These are phyloP conservation scores for Brenthis daphne DNA, from an alignment of 2,888 invertebrate species.

Conservation along the genomic window DNA sequence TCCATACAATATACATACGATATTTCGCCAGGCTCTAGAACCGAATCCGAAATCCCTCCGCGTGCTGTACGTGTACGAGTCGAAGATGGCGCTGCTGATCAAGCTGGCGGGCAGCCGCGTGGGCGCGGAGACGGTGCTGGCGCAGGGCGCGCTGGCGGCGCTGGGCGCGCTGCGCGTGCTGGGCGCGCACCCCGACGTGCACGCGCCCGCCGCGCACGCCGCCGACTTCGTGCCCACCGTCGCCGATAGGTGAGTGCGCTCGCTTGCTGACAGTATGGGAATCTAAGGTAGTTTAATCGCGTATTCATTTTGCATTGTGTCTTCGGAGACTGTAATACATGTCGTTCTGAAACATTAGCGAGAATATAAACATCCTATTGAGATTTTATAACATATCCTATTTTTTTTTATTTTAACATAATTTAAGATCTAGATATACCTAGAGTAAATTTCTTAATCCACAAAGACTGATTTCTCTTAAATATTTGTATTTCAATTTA, in stretches of 20 bases:
- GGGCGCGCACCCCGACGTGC: conserved; percentile 87
- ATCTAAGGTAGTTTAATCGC: too few species aligned
- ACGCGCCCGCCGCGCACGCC: conserved; percentile 47
- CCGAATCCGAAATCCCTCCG: conserved; percentile 86
- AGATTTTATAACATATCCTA: too few species aligned
- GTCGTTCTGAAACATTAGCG: too few species aligned
- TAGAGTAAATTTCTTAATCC: too few species aligned
- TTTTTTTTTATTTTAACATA: too few species aligned
- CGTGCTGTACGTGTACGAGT: conserved; percentile 92
- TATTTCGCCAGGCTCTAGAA: conserved; percentile 79
- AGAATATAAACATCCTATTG: too few species aligned
- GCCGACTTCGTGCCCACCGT: conserved; percentile 63
- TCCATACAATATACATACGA: too few species aligned
- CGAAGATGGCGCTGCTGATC: conserved; percentile 90
- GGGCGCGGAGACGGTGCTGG: conserved; percentile 87
- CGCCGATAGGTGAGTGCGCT: conserved; percentile 53
- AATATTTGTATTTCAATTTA: too few species aligned
- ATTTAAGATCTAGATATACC: too few species aligned
- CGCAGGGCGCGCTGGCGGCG: conserved; percentile 87
- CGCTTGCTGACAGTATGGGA: background rate
- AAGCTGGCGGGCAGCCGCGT: conserved; percentile 85
- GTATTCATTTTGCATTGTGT: too few species aligned
- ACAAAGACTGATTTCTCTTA: too few species aligned
- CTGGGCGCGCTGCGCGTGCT: conserved; percentile 86
- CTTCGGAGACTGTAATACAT: too few species aligned